Conservation (phyloP, 2,797 vertebrate species). For the Karalla daura region DNA sequence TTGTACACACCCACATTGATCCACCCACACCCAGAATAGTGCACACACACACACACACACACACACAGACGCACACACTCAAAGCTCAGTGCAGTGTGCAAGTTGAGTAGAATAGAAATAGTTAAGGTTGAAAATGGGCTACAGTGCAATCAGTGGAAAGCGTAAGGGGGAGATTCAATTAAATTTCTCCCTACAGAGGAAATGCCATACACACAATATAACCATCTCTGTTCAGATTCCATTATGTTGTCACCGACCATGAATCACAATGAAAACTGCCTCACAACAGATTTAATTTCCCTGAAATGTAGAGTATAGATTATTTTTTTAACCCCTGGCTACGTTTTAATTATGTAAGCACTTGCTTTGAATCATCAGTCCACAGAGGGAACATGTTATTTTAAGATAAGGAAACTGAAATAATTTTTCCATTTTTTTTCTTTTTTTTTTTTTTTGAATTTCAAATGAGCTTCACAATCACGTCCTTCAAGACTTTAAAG, state of each 20-base stretch:
- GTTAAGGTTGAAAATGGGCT: constrained; percentile 66
- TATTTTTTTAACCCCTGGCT: constrained; percentile 68
- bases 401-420: constrained; percentile 43
- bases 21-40: constrained; percentile 8
- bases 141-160: constrained; percentile 72
- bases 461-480: constrained; percentile 31
- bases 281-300: constrained; percentile 62
- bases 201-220: constrained; percentile 67
- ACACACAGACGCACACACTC: constrained; percentile 6
- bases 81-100: constrained; percentile 30
- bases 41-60: constrained; percentile 1
- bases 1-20: constrained; percentile 51
- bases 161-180: constrained; percentile 77
- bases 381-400: constrained; percentile 57
- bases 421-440: constrained; percentile 38
- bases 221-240: constrained; percentile 66
- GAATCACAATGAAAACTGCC: constrained; percentile 74
- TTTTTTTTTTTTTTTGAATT: constrained; percentile 46
- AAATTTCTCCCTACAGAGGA: constrained; percentile 70
- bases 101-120: constrained; percentile 63
- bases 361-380: constrained; percentile 65
- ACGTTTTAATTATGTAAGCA: constrained; percentile 75
- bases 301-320: constrained; percentile 70
- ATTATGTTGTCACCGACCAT: constrained; percentile 75
- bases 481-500: constrained; percentile 19